phyloP scores from a whole-genome alignment of 2,888 invertebrate genomes.

The Anagyrus pseudococci region DNA sequence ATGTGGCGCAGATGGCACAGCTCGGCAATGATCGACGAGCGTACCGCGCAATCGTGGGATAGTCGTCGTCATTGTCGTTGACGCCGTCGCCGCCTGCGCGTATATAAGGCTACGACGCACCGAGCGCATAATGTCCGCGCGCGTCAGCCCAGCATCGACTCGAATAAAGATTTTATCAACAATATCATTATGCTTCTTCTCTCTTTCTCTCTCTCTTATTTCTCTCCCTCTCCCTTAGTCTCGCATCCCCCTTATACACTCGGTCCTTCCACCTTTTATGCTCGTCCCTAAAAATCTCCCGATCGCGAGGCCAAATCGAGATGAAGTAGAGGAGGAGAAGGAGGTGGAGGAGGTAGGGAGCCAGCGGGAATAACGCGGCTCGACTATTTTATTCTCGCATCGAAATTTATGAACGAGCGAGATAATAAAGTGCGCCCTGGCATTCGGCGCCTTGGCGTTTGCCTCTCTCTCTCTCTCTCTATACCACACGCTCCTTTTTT shows the following conservation, averaged over 20 bases:
- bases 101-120: neutral
- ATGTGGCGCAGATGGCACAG: neutral
- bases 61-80: constrained; percentile 24
- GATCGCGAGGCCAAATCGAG: constrained; percentile 16
- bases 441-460: constrained; percentile 43
- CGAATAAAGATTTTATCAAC: constrained; percentile 37
- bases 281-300: neutral
- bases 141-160: constrained; percentile 32
- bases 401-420: constrained; percentile 58
- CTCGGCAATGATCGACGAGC: constrained; percentile 28
- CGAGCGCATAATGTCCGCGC: constrained; percentile 26
- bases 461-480: constrained; percentile 6
- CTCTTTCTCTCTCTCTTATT: too few species aligned
- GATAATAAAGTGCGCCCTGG: constrained; percentile 55
- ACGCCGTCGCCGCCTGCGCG: neutral
- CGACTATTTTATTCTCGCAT: constrained; percentile 54
- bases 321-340: constrained; percentile 7
- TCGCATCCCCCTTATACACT: too few species aligned
- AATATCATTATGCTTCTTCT: constrained; percentile 34
- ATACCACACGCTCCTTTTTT: neutral
- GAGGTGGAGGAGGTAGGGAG: constrained; percentile 3
- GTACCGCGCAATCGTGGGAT: constrained; percentile 43
- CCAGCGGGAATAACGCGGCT: constrained; percentile 30
- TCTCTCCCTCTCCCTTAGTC: too few species aligned
- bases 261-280: constrained; percentile 7